Evolutionary conservation across 2,797 vertebrate species (phyloP), one percentile per base, ranked within the genome.

Genomic region (Pyrrhura leucotis): DNA sequence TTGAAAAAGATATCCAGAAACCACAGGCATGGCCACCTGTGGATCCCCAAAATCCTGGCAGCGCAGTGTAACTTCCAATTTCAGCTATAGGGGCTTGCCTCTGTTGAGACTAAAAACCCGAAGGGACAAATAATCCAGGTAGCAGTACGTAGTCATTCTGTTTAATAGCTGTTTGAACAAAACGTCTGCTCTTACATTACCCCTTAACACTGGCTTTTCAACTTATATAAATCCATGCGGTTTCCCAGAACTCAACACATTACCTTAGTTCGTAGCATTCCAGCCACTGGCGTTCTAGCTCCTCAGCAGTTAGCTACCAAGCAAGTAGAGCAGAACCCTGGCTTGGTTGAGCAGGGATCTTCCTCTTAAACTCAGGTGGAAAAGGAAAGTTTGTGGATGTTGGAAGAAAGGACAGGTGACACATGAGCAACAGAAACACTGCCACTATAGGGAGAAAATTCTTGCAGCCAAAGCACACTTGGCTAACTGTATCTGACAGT

Each of bases 401-500:
- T 35, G n/a, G 54, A 35, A 21, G 54, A 58, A 35, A 58, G n/a
- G 54, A 23, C n/a, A 23, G 54, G 54, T 7, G 54, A 10, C n/a
- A 58, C 14, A 23, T 15, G 22, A 35, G n/a, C n/a, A 58, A 35
- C 21, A 35, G n/a, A 35, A 22, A 35, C n/a, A 58, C n/a, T 58
- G 54, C 14, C 54, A 35, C 54, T 33, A 10, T 16, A 58, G 54
- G 14, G 54, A 56, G n/a, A 56, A 56, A 33, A 56, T 56, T 56
- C 54, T 3, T 14, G 21, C 54, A 33, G n/a, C 14, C n/a, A 35
- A 87, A 72, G 40, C 10, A 28, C 14, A 2, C 37, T 25, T 22
- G 33, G 1, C 6, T 4, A 40, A 11, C 33, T 33, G 29, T 2
- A 3, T 22, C 16, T 78, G 56, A 23, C 33, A 21, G n/a, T 0